Conservation (phyloP, 2,113 vertebrate species). For the Rallus limicola region DNA sequence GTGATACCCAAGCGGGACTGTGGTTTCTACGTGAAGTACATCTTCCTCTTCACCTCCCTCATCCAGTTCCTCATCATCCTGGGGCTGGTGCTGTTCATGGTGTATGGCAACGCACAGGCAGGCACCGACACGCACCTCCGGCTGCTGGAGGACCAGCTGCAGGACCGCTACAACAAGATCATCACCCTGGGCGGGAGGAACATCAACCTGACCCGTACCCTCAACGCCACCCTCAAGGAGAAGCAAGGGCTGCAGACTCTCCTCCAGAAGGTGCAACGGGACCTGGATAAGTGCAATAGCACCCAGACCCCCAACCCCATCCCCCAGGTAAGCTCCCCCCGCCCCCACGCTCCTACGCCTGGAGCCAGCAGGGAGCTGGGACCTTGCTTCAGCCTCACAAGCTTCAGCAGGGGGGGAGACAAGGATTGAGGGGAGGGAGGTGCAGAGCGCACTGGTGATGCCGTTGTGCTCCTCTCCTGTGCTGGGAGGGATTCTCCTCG, state of each 20-base stretch:
- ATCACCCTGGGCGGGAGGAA: conserved; percentile 59
- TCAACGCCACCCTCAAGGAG: conserved; percentile 65
- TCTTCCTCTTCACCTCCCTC: conserved; percentile 91
- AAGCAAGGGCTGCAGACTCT: background rate
- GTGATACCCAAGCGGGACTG: conserved; percentile 69
- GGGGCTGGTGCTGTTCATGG: conserved; percentile 93
- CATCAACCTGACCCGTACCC: conserved; percentile 65
- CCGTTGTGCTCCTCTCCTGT: rapidly evolving
- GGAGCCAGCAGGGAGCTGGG: background rate
- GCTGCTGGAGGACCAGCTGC: conserved; percentile 75
- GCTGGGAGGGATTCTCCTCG: rapidly evolving
- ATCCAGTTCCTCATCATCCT: conserved; percentile 94
- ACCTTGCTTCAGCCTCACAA: background rate
- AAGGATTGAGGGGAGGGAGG: rapidly evolving
- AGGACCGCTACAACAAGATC: conserved; percentile 65
- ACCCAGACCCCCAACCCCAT: background rate
- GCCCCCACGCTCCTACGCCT: too few relatives aligned
- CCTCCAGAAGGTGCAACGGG: background rate
- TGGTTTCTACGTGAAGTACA: conserved; percentile 83
- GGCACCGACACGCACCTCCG: conserved; percentile 80
- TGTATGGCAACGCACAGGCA: conserved; percentile 86
- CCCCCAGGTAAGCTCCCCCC: background rate
- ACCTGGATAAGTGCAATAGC: conserved; percentile 68
- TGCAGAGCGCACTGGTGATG: background rate
- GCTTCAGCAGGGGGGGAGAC: background rate